Base-by-base conservation (phyloP, 2,888 invertebrate species). In the Bedellia somnulentella region DNA sequence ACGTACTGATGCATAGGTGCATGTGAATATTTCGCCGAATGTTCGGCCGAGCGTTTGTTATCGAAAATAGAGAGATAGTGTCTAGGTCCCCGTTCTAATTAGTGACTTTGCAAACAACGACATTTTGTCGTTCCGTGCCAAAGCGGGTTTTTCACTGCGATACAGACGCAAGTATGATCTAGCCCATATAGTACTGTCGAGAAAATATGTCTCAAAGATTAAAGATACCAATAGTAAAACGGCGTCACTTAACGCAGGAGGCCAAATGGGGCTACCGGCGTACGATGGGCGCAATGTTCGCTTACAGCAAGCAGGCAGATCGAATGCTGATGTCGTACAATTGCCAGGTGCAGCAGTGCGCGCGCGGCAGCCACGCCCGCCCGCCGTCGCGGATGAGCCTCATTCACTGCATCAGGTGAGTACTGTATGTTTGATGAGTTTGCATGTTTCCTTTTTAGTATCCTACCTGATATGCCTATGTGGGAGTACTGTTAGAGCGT, bases 341-440 rank as follows among this genome's bases (percentile, higher is more conserved):
- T 70, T 71, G 68, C 49, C 75, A 75, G 66, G 73, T 73, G 48
- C 73, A 73, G 62, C 73, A 57, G 57, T 66, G 49, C 46, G 75
- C 64, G 53, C 43, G 60, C 31, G 67, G 64, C 3, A 70, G 79
- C 16, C 66, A 71, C 44, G 66, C 71, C 32, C 50, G 73, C 44
- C 46, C 53, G 18, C 47, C 51, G 5, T 50, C 57, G 25, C 47
- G 73, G 39, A 84, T 89, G 71, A 89, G 88, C 60, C 87, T 92
- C 41, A 71, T 89, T 43, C 88, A 90, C 56, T 91, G 91, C 66
- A 79, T 92, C 44, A 86, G 85, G 83, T 87, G 59, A 70, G 71
- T 27, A 5, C 5, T 9, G 18, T 6, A 9, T 18, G n/a, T n/a
- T n/a, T n/a, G n/a, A n/a, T n/a, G 33, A 24, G n/a, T n/a, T 12